A percentile compares a stretch with the other conserved stretches of the same genome.
phyloP scores from a whole-genome alignment of 2,888 invertebrate genomes.

The Fragum whitleyi region DNA sequence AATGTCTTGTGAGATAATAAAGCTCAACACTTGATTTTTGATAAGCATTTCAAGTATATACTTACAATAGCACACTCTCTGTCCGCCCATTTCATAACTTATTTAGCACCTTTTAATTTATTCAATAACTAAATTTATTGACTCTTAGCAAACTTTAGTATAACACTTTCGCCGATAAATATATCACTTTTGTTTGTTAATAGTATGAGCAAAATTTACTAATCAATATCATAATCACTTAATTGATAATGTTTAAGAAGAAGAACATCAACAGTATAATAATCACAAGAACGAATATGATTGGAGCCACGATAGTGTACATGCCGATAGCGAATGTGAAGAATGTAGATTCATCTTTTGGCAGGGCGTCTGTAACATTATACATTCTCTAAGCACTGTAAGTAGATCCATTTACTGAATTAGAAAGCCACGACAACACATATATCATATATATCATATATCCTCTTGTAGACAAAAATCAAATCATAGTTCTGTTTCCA shows the following conservation, averaged over 20 bases:
- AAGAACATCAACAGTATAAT: conserved; percentile 31
- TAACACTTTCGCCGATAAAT: no score
- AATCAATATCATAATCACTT: neutral
- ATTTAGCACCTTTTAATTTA: no score
- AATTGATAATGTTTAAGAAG: conserved; percentile 18
- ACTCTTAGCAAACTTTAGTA: no score
- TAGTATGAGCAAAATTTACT: neutral
- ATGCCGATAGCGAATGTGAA: conserved; percentile 23
- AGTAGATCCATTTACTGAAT: neutral
- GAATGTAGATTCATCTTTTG: conserved; percentile 20
- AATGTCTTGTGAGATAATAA: no score
- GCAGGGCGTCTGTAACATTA: conserved; percentile 29
- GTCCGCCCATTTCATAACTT: no score
- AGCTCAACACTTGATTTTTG: no score
- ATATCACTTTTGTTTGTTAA: no score
- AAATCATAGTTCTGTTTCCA: no score
- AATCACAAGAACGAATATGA: conserved; percentile 25
- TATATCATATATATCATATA: neutral
- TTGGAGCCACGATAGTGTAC: conserved; percentile 19
- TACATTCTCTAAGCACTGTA: conserved; percentile 9
- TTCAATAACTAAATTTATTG: no score
- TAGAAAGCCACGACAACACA: neutral
- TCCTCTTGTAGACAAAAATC: neutral
- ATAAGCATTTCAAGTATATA: no score
- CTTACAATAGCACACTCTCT: no score